These are phyloP conservation scores for Acanthopleura granulata DNA, from an alignment of 2,888 invertebrate genomes.

Conservation along the genomic window DNA sequence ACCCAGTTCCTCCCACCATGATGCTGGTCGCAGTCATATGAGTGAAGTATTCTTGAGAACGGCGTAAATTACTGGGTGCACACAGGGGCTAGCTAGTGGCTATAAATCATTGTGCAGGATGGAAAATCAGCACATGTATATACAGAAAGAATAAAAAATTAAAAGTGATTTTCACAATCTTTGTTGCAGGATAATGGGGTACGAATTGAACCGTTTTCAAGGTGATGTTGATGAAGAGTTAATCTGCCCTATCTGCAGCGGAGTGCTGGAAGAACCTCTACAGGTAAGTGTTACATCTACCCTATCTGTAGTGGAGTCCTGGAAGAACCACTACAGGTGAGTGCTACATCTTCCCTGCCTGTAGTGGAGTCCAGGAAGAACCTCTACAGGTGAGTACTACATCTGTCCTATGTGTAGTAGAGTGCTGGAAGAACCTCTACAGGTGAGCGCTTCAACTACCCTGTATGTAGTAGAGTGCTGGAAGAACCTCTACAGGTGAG, in stretches of 20 bases:
- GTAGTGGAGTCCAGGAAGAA: no score
- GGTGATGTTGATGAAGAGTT: constrained; percentile 97
- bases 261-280: constrained; percentile 93
- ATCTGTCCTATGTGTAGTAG: no score
- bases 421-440: constrained; percentile 63
- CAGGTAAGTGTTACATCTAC: constrained; percentile 85
- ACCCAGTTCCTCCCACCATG: no score
- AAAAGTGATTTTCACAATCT: not conserved
- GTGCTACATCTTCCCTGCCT: not conserved
- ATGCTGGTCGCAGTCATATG: no score
- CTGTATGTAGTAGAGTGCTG: constrained; percentile 94
- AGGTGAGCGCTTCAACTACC: constrained; percentile 98
- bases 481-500: constrained; percentile 93
- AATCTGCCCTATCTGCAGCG: constrained; percentile 95
- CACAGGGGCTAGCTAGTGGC: no score
- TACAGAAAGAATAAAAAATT: no score
- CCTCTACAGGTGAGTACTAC: constrained; percentile 76
- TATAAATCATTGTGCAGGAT: no score
- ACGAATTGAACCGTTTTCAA: constrained; percentile 92
- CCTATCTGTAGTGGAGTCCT: constrained; percentile 96
- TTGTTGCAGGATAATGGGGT: constrained; percentile 80
- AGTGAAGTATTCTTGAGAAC: no score
- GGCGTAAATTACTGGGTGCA: no score
- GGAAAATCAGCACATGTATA: no score
- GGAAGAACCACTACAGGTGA: constrained; percentile 93